Conservation (phyloP, 2,888 invertebrate species). For the Coelopa pilipes region DNA sequence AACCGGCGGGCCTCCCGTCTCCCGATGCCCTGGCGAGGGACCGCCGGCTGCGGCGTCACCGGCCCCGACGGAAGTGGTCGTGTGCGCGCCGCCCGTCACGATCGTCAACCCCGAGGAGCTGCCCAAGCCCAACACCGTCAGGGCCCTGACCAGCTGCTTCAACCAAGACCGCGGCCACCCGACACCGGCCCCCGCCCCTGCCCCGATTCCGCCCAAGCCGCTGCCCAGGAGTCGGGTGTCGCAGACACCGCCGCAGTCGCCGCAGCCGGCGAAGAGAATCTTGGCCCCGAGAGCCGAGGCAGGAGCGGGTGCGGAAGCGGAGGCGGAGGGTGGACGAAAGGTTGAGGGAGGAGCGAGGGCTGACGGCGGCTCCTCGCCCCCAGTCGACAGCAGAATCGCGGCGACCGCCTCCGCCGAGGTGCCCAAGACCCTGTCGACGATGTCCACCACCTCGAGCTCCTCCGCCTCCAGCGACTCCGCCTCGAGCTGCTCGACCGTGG, state of each 20-base stretch:
- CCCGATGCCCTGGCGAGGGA: neutral
- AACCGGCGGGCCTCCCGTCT: constrained; percentile 41
- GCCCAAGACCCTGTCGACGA: constrained; percentile 41
- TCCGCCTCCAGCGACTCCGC: constrained; percentile 6
- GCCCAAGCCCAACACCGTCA: constrained; percentile 61
- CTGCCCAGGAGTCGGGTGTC: constrained; percentile 50
- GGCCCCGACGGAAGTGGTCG: constrained; percentile 51
- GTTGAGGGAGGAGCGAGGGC: too few species aligned
- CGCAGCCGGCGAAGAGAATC: constrained; percentile 43
- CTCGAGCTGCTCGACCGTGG: constrained; percentile 7
- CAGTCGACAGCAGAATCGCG: neutral
- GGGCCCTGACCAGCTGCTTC: constrained; percentile 57
- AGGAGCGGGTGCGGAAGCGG: neutral
- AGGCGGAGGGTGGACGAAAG: neutral
- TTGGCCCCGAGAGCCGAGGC: neutral
- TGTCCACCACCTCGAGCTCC: constrained; percentile 43
- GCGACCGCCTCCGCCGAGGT: constrained; percentile 9
- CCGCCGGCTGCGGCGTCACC: constrained; percentile 17
- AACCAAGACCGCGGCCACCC: constrained; percentile 40
- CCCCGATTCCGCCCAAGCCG: constrained; percentile 50
- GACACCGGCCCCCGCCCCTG: constrained; percentile 31
- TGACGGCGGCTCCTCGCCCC: too few species aligned
- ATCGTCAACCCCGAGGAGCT: constrained; percentile 58
- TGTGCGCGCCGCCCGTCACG: constrained; percentile 58
- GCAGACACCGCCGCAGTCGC: constrained; percentile 46